phyloP scores from a whole-genome alignment of 2,888 invertebrate species.

The Unio pictorum region DNA sequence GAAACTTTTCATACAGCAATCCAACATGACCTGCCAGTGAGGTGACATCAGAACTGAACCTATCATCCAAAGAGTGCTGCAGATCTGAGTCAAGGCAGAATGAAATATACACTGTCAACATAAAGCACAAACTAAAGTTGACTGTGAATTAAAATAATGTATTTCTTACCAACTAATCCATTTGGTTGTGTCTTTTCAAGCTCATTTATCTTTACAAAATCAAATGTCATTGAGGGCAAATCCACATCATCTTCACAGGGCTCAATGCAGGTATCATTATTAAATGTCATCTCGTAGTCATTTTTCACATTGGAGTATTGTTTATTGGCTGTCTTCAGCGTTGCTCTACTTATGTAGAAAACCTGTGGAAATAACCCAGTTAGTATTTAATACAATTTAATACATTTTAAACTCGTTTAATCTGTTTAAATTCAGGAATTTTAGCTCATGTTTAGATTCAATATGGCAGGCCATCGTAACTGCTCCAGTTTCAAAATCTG shows the following conservation, averaged over 20 bases:
- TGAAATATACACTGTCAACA: too few species aligned
- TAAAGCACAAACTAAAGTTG: too few species aligned
- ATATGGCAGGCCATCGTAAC: too few species aligned
- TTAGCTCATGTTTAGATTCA: too few species aligned
- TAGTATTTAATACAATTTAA: not conserved
- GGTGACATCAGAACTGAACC: too few species aligned
- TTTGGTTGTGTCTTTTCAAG: slow-evolving; percentile 81
- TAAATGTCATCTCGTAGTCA: slow-evolving; percentile 96
- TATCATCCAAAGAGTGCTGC: too few species aligned
- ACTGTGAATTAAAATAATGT: too few species aligned
- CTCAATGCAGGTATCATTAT: slow-evolving; percentile 77
- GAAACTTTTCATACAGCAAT: too few species aligned
- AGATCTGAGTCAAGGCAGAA: too few species aligned
- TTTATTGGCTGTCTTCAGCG: slow-evolving; percentile 94
- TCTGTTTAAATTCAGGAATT: not conserved
- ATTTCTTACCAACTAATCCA: slow-evolving; percentile 79
- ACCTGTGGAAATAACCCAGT: slow-evolving; percentile 74
- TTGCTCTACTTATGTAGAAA: slow-evolving; percentile 88
- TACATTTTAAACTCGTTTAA: not conserved
- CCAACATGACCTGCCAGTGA: too few species aligned
- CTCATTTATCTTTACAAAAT: slow-evolving; percentile 83
- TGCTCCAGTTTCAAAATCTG: too few species aligned
- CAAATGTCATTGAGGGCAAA: slow-evolving; percentile 84
- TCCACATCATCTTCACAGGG: slow-evolving; percentile 73
- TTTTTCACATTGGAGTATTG: slow-evolving; percentile 87